Evolutionary conservation across 2,113 vertebrate species (phyloP), one percentile per base, ranked within the genome.

Genomic region (Megaleporinus macrocephalus): DNA sequence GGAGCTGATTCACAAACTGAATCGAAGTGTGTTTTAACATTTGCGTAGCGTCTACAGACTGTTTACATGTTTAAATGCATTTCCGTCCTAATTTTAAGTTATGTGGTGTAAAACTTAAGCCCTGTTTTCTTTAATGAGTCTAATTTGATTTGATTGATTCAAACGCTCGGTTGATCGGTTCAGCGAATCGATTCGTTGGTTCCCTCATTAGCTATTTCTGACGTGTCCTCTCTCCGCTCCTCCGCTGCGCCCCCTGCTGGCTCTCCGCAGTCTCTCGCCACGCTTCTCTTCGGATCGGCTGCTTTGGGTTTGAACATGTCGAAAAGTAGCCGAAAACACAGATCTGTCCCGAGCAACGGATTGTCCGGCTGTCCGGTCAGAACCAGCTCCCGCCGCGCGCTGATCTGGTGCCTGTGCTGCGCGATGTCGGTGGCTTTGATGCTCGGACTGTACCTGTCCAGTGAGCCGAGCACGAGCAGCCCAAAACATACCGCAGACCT

Each of bases 361-460:
- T 20, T 12, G 55, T 72, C 87, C 51, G 76, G 73, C 16, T 93
- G 91, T 69, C 89, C 85, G 30, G 65, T 86, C 44, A 76, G 88
- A 44, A 73, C 87, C 86, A 86, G 87, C 49, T 86, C 90, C 18
- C 87, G 86, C 27, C 92, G 93, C 27, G 84, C 91, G 0, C 89
- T 95, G 84, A 70, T 94, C 59, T 65, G 92, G 6, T 91, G 92
- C 22, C 87, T 94, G 24, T 61, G 93, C 78, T 91, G 84, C 24
- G 85, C 88, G 0, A 84, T 95, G 81, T 78, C 92, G 72, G 80
- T 94, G 78, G 87, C 92, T 1, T 73, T 93, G 81, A 73, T 92
- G 15, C 82, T 95, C 63, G 90, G 91, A 0, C 30, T 93, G 4
- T 93, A 92, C 83, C 78, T 94, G 88, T 91, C 90, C 61, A 90